A percentile compares a stretch with the other conserved stretches of the same genome.
phyloP scores from a whole-genome alignment of 2,113 vertebrate genomes.

The Centropus unirufus region DNA sequence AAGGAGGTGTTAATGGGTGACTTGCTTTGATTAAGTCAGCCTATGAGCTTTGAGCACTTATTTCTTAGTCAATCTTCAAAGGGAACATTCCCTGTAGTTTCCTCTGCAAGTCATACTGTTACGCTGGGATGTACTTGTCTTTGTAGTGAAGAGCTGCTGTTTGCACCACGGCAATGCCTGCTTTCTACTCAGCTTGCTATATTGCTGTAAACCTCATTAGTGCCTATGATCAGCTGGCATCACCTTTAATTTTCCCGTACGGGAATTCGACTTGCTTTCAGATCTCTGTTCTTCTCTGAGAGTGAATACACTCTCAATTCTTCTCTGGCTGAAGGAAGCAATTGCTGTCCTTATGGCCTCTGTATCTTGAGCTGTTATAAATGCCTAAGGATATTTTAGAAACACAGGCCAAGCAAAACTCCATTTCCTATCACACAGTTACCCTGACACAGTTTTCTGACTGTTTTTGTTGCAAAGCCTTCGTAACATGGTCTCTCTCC shows the following conservation, averaged over 20 bases:
- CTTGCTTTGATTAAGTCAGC: slow-evolving; percentile 21
- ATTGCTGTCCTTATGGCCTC: background rate
- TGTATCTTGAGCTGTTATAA: background rate
- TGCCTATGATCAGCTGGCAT: background rate
- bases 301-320: background rate
- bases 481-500: background rate
- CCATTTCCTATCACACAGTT: background rate
- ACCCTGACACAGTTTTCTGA: background rate
- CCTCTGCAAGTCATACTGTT: background rate
- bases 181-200: background rate
- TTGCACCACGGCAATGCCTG: background rate
- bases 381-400: background rate
- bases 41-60: background rate
- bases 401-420: background rate
- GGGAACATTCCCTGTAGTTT: background rate
- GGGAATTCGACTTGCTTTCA: background rate
- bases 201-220: background rate
- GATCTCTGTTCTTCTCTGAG: background rate
- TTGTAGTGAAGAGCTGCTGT: background rate
- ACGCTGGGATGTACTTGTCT: background rate
- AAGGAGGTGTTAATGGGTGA: background rate
- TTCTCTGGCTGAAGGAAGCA: background rate
- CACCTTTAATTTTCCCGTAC: background rate
- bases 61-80: slow-evolving; percentile 17
- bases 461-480: background rate